Conservation (phyloP, 2,797 vertebrate species). For the Myotis daubentonii region DNA sequence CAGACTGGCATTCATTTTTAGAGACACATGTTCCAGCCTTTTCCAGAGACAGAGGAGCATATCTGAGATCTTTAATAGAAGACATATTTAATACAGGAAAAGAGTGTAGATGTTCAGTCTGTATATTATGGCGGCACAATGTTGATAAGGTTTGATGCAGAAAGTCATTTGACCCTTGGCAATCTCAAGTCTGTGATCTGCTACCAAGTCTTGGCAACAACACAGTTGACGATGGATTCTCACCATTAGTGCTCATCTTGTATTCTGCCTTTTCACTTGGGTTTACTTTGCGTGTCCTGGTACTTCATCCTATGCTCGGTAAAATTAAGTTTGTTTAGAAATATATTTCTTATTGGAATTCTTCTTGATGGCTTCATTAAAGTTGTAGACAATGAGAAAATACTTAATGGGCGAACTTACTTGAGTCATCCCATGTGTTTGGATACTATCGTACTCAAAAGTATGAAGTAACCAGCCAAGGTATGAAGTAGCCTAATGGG, state of each 20-base stretch:
- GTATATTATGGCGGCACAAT: not conserved
- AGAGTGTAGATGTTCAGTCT: not conserved
- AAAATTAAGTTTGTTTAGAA: conserved; percentile 36
- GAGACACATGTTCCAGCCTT: conserved; percentile 14
- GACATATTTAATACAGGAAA: conserved; percentile 36
- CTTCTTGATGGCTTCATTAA: not conserved
- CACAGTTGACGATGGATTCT: not conserved
- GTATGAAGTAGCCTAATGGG: not conserved
- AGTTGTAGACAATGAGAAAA: not conserved
- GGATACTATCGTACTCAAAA: not conserved
- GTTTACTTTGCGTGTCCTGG: not conserved
- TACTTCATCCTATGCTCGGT: not conserved
- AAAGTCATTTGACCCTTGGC: not conserved
- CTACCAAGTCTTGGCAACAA: not conserved
- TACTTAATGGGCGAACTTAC: not conserved
- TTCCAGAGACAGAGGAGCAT: conserved; percentile 34
- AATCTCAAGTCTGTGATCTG: not conserved
- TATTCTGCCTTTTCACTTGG: not conserved
- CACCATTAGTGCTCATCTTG: not conserved
- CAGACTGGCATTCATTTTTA: conserved; percentile 20
- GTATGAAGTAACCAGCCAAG: not conserved
- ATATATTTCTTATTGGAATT: not conserved
- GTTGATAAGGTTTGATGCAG: not conserved
- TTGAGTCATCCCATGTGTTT: not conserved
- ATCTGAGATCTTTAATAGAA: conserved; percentile 14